Percentiles rank a stretch among this genome's conserved stretches.
phyloP scores from a whole-genome alignment of 1,140 invertebrate species.

The Drosophila pectinifera region DNA sequence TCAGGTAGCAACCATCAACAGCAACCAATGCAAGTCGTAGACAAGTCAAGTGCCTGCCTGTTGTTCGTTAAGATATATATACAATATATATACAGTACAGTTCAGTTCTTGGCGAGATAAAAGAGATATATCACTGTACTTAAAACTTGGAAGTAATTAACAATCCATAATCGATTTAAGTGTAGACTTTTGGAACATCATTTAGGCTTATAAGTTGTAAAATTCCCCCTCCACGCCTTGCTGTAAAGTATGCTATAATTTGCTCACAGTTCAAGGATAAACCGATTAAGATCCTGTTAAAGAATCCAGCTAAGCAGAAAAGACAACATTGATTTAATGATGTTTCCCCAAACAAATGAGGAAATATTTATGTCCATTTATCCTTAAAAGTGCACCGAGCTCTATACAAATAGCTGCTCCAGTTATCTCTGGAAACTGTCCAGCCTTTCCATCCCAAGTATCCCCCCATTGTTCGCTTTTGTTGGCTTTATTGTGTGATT shows the following conservation, averaged over 20 bases:
- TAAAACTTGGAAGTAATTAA: neutral
- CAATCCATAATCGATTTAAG: neutral
- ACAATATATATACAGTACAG: neutral
- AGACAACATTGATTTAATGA: neutral
- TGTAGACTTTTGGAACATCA: neutral
- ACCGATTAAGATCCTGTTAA: neutral
- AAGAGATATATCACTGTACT: neutral
- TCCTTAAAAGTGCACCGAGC: constrained; percentile 1
- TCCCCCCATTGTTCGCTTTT: constrained; percentile 34
- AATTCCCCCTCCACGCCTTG: neutral
- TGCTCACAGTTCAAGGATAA: neutral
- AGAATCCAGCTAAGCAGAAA: neutral
- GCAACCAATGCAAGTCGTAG: constrained; percentile 37
- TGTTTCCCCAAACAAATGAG: neutral
- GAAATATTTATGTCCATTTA: constrained; percentile 20
- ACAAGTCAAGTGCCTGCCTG: constrained; percentile 58
- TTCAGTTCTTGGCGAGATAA: neutral
- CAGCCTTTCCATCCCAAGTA: constrained; percentile 11
- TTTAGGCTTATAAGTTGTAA: neutral
- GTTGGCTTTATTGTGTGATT: constrained; percentile 32
- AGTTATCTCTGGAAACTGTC: constrained; percentile 36
- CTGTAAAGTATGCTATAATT: constrained; percentile 1
- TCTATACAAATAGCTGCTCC: constrained; percentile 23
- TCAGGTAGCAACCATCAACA: constrained; percentile 44
- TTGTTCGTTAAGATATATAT: constrained; percentile 4